Percentiles rank a stretch among this genome's conserved stretches.
These are phyloP conservation scores for Daktulosphaira vitifoliae DNA, from an alignment of 1,140 invertebrate species.

Conservation along the genomic window DNA sequence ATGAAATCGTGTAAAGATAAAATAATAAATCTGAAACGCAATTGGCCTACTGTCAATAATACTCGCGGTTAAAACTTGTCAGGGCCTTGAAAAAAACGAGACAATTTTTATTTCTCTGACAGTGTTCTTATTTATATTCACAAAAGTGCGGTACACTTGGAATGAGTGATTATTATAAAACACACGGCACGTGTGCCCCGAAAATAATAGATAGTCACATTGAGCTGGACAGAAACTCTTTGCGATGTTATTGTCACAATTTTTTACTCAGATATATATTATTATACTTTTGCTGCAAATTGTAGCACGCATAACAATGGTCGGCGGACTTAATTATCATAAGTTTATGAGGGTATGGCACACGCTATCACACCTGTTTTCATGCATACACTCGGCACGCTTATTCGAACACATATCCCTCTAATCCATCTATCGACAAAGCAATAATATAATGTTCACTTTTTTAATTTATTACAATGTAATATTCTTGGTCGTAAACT, in stretches of 20 bases:
- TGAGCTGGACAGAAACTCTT: no score
- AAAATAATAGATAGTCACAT: neutral
- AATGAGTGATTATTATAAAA: conserved; percentile 5
- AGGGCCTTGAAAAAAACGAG: neutral
- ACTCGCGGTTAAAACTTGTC: neutral
- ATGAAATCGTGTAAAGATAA: no score
- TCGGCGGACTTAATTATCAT: conserved; percentile 27
- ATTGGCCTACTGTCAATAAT: no score
- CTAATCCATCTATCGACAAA: neutral
- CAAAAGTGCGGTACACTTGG: conserved; percentile 1
- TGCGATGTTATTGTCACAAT: neutral
- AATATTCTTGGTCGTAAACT: no score
- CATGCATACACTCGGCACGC: neutral
- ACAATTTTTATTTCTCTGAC: neutral
- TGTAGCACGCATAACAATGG: conserved; percentile 16
- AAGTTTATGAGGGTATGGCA: conserved; percentile 29
- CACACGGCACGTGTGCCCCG: conserved; percentile 1
- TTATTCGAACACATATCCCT: neutral
- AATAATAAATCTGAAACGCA: no score
- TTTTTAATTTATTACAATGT: no score
- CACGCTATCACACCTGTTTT: conserved; percentile 30
- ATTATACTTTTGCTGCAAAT: conserved; percentile 16
- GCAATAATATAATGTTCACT: no score
- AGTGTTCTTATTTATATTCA: conserved; percentile 7
- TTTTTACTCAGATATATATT: neutral